phyloP scores from a whole-genome alignment of 1,140 invertebrate genomes.

The Trissolcus basalis region DNA sequence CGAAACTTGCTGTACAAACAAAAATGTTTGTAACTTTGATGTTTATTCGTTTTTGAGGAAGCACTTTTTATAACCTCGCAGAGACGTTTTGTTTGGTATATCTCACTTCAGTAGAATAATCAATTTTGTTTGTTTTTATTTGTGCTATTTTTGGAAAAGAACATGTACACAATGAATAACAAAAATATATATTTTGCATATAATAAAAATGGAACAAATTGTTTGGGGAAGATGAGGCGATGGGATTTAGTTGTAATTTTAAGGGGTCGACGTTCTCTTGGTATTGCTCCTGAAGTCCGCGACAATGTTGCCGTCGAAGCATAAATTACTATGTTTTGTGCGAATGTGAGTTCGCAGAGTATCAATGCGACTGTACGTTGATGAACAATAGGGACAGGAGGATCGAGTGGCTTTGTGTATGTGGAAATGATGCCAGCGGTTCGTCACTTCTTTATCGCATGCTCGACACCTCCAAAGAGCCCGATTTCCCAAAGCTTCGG shows the following conservation, averaged over 20 bases:
- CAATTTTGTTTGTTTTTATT: too few relatives aligned
- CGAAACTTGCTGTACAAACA: too few relatives aligned
- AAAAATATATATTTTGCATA: too few relatives aligned
- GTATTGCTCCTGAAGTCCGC: constrained; percentile 67
- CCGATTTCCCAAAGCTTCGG: constrained; percentile 80
- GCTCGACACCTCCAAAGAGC: constrained; percentile 86
- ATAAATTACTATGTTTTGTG: constrained; percentile 82
- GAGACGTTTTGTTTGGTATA: too few relatives aligned
- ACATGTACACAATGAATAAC: too few relatives aligned
- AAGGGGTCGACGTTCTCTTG: constrained; percentile 64
- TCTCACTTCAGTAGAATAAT: too few relatives aligned
- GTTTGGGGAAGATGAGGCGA: too few relatives aligned
- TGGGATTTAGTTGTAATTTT: constrained; percentile 32
- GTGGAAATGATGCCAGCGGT: constrained; percentile 91
- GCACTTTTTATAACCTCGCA: too few relatives aligned
- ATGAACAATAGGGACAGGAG: constrained; percentile 88
- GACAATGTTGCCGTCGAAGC: constrained; percentile 72
- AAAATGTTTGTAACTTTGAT: too few relatives aligned
- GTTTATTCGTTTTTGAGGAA: too few relatives aligned
- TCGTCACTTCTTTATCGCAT: constrained; percentile 90
- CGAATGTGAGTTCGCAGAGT: constrained; percentile 86
- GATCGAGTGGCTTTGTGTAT: constrained; percentile 87
- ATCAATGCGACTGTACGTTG: constrained; percentile 90
- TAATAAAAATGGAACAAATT: too few relatives aligned
- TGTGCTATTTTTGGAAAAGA: too few relatives aligned